Evolutionary conservation across 1,140 invertebrate genomes (phyloP).

Genomic region (Myzus persicae): DNA sequence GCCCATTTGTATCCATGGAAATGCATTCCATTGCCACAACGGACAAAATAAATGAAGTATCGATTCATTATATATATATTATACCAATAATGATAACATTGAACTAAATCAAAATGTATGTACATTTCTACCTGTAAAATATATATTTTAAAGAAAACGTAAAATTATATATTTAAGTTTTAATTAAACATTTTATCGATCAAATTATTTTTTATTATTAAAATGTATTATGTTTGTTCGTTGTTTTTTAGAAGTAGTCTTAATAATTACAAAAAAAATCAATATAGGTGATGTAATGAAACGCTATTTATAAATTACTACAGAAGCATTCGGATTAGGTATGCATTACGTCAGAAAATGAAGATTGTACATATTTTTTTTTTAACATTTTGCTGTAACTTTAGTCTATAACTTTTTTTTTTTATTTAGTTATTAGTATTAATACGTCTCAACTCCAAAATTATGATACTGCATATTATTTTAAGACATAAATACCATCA

Average conservation of each 20-base stretch:
- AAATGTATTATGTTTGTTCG: neutral
- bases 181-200: too few relatives aligned
- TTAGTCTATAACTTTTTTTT: neutral
- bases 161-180: neutral
- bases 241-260: neutral
- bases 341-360: neutral
- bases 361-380: conserved; percentile 1
- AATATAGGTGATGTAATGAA: neutral
- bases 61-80: neutral
- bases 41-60: neutral
- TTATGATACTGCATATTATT: neutral
- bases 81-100: neutral
- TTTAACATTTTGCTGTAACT: neutral
- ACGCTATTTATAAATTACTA: neutral
- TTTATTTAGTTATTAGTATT: neutral
- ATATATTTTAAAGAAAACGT: neutral
- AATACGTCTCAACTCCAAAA: neutral
- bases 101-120: neutral
- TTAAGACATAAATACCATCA: neutral
- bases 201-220: neutral
- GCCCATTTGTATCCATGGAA: conserved; percentile 29
- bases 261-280: neutral
- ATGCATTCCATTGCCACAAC: neutral
- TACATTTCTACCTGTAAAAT: too few relatives aligned
- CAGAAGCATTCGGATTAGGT: neutral